Base-by-base conservation (phyloP, 2,113 vertebrate species). In the Nestor notabilis region DNA sequence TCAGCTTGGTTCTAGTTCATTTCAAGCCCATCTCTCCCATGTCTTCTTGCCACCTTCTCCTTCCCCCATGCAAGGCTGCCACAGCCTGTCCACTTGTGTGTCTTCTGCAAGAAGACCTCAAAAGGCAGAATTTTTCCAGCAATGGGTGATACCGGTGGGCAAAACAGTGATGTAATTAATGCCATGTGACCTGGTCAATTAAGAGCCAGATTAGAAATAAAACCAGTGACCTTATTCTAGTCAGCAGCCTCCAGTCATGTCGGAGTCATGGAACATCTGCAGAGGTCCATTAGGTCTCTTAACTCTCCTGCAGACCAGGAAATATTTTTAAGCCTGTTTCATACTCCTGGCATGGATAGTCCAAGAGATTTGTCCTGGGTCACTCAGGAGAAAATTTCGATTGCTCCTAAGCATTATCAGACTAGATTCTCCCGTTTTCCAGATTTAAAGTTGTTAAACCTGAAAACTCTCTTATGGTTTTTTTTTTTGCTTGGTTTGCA, bases 191-290 rank as follows among this genome's bases (percentile, higher is more conserved):
- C 20, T 71, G 39, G 25, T 64, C 39, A 87, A 78, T 79, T 87
- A 75, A 52, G 11, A 89, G 28, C 6, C 1, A 6, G 55, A 50
- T 74, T 75, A 87, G 43, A 75, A 95, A 71, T 23, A 35, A 81
- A 81, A 81, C 9, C 5, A 1, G 6, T 83, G 53, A 83, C 25
- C 11, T 83, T 92, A 58, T 71, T 88, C 43, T 41, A 89, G 43
- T 63, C 60, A 90, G 63, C 35, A 94, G 27, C n/a, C 17, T 93
- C 31, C 69, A 81, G 44, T 68, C 60, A n/a, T 9, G 17, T 86
- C 75, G 71, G 79, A 86, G 16, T 80, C 63, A 76, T 11, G 9
- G 43, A 91, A 92, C 25, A 84, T 75, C 65, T 92, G 43, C 56
- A 64, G 65, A 68, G 33, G 55, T 87, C 65, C 69, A 71, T 16